Evolutionary conservation across 2,888 invertebrate species (phyloP), one percentile per base, ranked within the genome.

Genomic region (Dinocampus coccinellae): DNA sequence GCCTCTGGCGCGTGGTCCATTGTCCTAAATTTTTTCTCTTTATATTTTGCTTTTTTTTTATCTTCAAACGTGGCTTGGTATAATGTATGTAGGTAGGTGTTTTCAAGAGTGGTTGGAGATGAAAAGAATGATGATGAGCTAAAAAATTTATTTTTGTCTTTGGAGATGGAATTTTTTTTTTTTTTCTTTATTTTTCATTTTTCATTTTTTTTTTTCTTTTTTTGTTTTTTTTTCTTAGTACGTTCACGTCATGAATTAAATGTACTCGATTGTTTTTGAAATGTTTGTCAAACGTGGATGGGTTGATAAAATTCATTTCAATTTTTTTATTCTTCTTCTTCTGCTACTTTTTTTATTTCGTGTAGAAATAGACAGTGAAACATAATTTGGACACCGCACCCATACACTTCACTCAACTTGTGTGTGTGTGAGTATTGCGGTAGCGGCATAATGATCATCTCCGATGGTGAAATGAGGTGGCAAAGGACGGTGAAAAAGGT

Each of bases 1-100:
- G 53, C 34, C 20, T n/a, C 10, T 20, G 64, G 70, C 65, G 47
- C 65, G 42, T 52, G 70, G 70, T 66, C 70, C 65, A 70, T 70
- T 66, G 70, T 66, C 65, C 65, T 61, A 52, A 60, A 52, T 70
- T 62, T 70, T 29, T 39, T 11, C 13, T 39, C 36, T 36, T 13
- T 4, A n/a, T n/a, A n/a, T n/a, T 33, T 13, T 33, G 29, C 29
- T 29, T n/a, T 57, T 33, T 33, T 33, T 60, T 33, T 60, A 22
- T 29, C 11, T 13, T 29, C 29, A 7, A 61, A 34, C 20, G 29
- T 10, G 24, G 10, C 3, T 42, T n/a, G 4, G 11, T 39, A n/a
- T n/a, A 47, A 13, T 29, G 4, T 47, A 20, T 47, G 9, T 20
- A 7, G 16, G 7, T 47, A 39, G 39, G 3, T 47, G 47, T 47